Evolutionary conservation across 2,113 vertebrate genomes (phyloP).

Genomic region (Galeopterus variegatus): DNA sequence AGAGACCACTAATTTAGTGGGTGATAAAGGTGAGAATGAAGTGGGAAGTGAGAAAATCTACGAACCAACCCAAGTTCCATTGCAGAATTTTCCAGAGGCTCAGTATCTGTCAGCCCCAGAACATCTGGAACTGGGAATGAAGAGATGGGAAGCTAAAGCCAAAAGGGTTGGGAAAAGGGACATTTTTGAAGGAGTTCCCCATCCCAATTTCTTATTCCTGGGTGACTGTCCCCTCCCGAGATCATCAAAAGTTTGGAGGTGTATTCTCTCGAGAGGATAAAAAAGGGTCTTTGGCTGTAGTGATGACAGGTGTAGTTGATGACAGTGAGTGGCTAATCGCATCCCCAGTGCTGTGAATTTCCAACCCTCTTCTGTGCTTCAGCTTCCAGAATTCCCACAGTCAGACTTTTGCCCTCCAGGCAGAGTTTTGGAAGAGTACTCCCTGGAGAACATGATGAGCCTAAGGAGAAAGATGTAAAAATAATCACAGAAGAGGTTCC

Average conservation of each 20-base stretch:
- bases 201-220: background rate
- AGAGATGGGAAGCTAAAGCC: background rate
- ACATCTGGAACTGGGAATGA: background rate
- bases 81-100: background rate
- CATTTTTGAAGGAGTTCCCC: background rate
- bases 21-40: background rate
- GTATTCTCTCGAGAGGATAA: background rate
- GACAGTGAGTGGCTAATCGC: background rate
- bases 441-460: background rate
- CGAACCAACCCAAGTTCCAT: background rate
- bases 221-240: background rate
- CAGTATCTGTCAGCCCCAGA: background rate
- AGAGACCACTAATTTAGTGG: background rate
- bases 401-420: background rate
- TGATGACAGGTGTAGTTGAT: background rate
- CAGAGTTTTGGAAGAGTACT: background rate
- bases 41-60: background rate
- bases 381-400: background rate
- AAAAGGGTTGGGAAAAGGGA: background rate
- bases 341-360: background rate
- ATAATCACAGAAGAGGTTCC: background rate
- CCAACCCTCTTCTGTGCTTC: background rate
- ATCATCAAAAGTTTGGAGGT: background rate
- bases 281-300: background rate
- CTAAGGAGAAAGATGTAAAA: background rate